Base-by-base conservation (phyloP, 2,888 invertebrate species). In the Pecten maximus region DNA sequence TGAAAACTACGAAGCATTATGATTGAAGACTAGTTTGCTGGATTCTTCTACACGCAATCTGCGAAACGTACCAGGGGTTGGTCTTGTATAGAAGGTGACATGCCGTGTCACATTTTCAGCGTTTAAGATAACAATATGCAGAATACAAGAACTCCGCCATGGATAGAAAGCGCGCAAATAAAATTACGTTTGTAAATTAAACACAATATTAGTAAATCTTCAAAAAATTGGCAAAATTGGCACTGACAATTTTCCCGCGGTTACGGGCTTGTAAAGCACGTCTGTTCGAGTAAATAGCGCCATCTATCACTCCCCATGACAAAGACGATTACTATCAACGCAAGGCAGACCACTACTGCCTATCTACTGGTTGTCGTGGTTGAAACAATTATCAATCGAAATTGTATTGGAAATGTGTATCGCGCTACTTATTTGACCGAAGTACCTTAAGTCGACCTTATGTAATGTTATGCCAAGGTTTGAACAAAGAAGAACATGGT, bases 191-290 rank as follows among this genome's bases (percentile, higher is more conserved):
- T 74, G 74, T 74, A 74, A 74, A 74, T 74, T 74, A 74, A 74
- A 74, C 74, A 74, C 74, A 74, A 74, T 74, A 74, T 74, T 74
- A 74, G 74, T 74, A 74, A 74, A 74, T 74, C 74, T 74, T 74
- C 74, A 74, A 74, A 74, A 74, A 74, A 74, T 60, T 74, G 35
- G 10, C 28, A 28, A 35, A 74, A 74, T 74, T 74, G 74, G 74
- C 74, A 35, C 74, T 74, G 74, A 74, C 74, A 74, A 74, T 74
- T 74, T 74, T 35, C 74, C 74, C 28, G 74, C 35, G 74, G 28
- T 74, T 74, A 35, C 74, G 35, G 35, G 28, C 74, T 74, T 74
- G 74, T 74, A 74, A 74, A 74, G 10, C 28, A 74, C 74, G 74
- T 74, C 74, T 74, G 74, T 23, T 74, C 28, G 35, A 74, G 74